Evolutionary conservation across 2,888 invertebrate species (phyloP), one percentile per base, ranked within the genome.

Genomic region (Chalcis sispes): DNA sequence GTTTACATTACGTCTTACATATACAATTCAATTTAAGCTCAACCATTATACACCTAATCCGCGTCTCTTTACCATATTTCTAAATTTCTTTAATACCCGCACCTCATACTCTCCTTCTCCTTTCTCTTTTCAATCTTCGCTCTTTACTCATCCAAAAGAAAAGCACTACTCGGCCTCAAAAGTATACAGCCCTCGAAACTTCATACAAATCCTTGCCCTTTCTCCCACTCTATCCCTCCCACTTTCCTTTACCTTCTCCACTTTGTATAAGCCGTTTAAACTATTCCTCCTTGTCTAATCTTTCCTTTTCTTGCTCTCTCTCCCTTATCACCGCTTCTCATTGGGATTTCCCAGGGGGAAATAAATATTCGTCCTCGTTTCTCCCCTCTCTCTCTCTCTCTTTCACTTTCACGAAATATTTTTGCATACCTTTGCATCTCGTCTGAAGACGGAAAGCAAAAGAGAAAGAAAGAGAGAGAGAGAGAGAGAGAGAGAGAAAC

Each of bases 361-460:
- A 52, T 69, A 77, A 73, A 77, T 73, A 77, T 40, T 69, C 72
- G 13, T 58, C 36, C 54, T 13, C 29, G 1, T 27, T 1, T 18
- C 25, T 27, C 15, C 5, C 56, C 1, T 18, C 54, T 25, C 42
- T 13, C 18, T 1, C 54, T 8, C 13, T 56, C 36, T 10, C 36
- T 36, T 36, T 36, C 5, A 4, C 5, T 46, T 48, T 42, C 13
- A 65, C 70, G 67, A 77, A 61, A 77, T 77, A 77, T 67, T 77
- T 77, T 78, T 78, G 72, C 78, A 78, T 75, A 72, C 48, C 59
- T 75, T 78, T 72, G 72, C 72, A 78, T 78, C 59, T 52, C 20
- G 42, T 71, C 48, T 23, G n/a, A n/a, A n/a, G n/a, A n/a, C n/a
- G n/a, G n/a, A n/a, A n/a, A n/a, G n/a, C n/a, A n/a, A n/a, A n/a